These are phyloP conservation scores for Entosphenus tridentatus DNA, from an alignment of 2,113 vertebrate species.

Conservation along the genomic window DNA sequence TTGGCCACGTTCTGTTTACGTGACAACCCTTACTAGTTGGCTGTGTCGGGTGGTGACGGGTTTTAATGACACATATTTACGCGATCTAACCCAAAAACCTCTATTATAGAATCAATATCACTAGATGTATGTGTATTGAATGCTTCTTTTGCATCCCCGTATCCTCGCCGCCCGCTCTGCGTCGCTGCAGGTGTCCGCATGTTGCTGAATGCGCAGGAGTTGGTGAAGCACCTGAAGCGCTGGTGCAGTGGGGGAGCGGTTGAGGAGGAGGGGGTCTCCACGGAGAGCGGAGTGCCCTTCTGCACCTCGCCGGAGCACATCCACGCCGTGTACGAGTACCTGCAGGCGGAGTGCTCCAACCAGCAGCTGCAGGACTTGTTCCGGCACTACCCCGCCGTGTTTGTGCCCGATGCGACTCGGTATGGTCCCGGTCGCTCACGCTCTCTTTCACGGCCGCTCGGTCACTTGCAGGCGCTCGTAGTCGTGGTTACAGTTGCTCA, in stretches of 20 bases:
- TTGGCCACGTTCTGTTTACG: too few relatives aligned
- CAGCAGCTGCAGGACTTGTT: constrained; percentile 24
- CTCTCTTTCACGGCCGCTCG: not conserved
- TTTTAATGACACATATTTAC: too few relatives aligned
- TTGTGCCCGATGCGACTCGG: constrained; percentile 22
- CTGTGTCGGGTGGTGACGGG: too few relatives aligned
- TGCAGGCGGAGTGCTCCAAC: constrained; percentile 18
- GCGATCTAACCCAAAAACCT: too few relatives aligned
- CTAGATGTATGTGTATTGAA: not conserved
- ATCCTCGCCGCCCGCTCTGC: constrained; percentile 1
- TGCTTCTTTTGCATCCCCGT: not conserved
- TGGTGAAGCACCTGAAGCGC: constrained; percentile 25
- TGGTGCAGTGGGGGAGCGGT: constrained; percentile 19
- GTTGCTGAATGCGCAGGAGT: constrained; percentile 17
- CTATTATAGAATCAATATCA: too few relatives aligned
- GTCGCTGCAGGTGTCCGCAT: constrained; percentile 23
- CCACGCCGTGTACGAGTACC: constrained; percentile 23
- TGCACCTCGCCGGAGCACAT: constrained; percentile 23
- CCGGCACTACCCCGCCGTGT: constrained; percentile 26
- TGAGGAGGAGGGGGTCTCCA: constrained; percentile 5
- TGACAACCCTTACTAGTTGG: too few relatives aligned
- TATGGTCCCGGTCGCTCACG: not conserved
- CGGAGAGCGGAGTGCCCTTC: constrained; percentile 17
- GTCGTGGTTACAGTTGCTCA: too few relatives aligned
- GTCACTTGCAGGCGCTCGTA: too few relatives aligned